phyloP scores from a whole-genome alignment of 2,797 vertebrate genomes.

The Semotilus atromaculatus region DNA sequence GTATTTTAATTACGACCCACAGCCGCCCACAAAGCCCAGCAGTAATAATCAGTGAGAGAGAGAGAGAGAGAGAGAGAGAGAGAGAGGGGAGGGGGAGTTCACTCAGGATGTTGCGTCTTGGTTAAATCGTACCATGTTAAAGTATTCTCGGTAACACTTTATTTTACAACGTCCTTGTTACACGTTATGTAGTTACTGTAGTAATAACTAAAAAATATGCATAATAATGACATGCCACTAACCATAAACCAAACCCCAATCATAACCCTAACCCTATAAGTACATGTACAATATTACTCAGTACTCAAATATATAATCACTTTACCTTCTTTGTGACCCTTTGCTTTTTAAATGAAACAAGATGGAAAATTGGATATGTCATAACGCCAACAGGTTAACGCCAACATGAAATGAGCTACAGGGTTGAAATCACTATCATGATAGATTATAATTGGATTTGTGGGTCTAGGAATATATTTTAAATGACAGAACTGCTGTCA shows the following conservation, averaged over 20 bases:
- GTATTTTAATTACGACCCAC: constrained; percentile 87
- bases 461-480: not conserved
- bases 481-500: not conserved
- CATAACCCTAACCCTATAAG: no score
- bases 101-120: constrained; percentile 43
- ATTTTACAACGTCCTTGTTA: no score
- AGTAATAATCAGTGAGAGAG: constrained; percentile 77
- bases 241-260: no score
- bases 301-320: constrained; percentile 58
- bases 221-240: no score
- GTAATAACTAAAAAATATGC: no score
- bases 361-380: not conserved
- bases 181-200: no score
- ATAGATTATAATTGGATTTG: not conserved
- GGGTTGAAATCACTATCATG: not conserved
- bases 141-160: not conserved
- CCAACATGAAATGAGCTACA: not conserved
- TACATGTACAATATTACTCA: no score
- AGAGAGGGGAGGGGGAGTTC: constrained; percentile 28
- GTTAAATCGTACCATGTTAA: constrained; percentile 24
- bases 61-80: constrained; percentile 40
- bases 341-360: constrained; percentile 11
- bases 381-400: not conserved
- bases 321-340: constrained; percentile 64
- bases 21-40: constrained; percentile 82